Conservation (phyloP, 2,113 vertebrate genomes). For the Entomyzon cyanotis region DNA sequence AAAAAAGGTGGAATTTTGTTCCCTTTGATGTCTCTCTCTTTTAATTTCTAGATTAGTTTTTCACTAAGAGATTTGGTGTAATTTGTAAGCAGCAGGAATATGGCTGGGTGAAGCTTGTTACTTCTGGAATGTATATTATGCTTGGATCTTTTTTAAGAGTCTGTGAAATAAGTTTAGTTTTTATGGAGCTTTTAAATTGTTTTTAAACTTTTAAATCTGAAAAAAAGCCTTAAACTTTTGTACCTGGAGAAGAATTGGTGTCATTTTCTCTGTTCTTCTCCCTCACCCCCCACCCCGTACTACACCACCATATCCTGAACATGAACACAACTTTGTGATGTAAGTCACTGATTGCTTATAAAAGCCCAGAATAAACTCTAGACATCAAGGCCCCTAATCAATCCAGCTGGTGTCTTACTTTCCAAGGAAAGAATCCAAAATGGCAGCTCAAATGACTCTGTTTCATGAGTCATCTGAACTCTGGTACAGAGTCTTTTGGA, state of each 20-base stretch:
- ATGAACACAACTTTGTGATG: not conserved
- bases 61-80: not conserved
- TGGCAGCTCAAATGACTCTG: not conserved
- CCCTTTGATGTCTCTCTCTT: not conserved
- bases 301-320: not conserved
- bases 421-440: constrained; percentile 8
- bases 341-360: not conserved
- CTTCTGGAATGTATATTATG: not conserved
- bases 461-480: not conserved
- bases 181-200: not conserved
- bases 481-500: not conserved
- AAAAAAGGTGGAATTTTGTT: not conserved
- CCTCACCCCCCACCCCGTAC: accelerated
- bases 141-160: not conserved
- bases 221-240: not conserved
- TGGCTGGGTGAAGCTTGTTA: not conserved
- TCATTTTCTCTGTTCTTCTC: not conserved
- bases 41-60: not conserved
- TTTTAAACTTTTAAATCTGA: not conserved
- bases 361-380: not conserved
- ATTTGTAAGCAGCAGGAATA: not conserved
- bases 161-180: not conserved
- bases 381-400: not conserved
- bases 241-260: not conserved
- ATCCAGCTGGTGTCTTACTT: not conserved